phyloP scores from a whole-genome alignment of 2,113 vertebrate species.

The Edolisoma coerulescens region DNA sequence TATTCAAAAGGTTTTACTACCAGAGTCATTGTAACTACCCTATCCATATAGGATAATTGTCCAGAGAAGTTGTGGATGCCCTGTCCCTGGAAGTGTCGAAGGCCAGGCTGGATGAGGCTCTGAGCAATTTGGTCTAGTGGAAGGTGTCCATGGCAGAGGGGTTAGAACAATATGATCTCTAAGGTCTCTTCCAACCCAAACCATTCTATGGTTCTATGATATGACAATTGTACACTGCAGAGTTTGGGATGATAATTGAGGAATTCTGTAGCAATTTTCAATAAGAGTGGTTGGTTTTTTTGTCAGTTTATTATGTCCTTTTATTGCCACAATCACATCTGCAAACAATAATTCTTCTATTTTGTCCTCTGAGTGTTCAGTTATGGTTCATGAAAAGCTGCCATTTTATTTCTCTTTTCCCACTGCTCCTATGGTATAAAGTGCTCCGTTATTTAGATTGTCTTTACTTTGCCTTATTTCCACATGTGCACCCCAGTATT shows the following conservation, averaged over 20 bases:
- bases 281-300: background rate
- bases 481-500: background rate
- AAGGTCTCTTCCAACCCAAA: background rate
- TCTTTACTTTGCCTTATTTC: background rate
- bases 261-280: background rate
- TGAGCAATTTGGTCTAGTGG: background rate
- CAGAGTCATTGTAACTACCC: background rate
- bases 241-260: background rate
- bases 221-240: background rate
- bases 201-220: background rate
- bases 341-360: slow-evolving; percentile 42
- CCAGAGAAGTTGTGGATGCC: background rate
- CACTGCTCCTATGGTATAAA: slow-evolving; percentile 1
- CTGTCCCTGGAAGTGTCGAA: background rate
- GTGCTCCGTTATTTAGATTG: background rate
- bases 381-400: slow-evolving; percentile 14
- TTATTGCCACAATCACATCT: slow-evolving; percentile 41
- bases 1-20: background rate
- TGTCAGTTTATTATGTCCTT: slow-evolving; percentile 1
- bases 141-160: background rate
- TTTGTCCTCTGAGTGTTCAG: slow-evolving; percentile 1
- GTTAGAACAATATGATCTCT: background rate
- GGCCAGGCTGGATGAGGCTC: background rate
- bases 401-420: slow-evolving; percentile 39
- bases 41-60: background rate